These are phyloP conservation scores for Gryllus bimaculatus DNA, from an alignment of 1,140 invertebrate genomes.

Conservation along the genomic window DNA sequence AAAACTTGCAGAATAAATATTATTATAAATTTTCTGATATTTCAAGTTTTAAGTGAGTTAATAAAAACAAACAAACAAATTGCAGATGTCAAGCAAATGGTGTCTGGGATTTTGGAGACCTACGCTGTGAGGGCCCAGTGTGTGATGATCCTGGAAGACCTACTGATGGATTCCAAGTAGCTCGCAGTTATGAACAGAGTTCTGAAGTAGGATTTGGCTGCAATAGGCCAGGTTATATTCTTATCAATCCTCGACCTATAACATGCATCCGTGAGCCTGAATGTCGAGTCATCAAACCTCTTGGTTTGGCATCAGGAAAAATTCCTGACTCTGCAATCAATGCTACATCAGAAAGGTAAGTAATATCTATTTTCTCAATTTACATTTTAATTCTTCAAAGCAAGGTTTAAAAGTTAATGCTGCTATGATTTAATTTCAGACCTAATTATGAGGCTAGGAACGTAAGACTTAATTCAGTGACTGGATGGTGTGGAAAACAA, in stretches of 20 bases:
- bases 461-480: slow-evolving; percentile 83
- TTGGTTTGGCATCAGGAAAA: slow-evolving; percentile 81
- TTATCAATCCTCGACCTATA: slow-evolving; percentile 83
- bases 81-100: slow-evolving; percentile 74
- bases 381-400: not conserved
- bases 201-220: slow-evolving; percentile 86
- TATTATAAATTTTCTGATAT: not conserved
- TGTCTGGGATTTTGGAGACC: slow-evolving; percentile 93
- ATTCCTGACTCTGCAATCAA: slow-evolving; percentile 95
- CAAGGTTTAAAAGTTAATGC: not conserved
- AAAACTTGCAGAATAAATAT: not conserved
- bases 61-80: not conserved
- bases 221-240: slow-evolving; percentile 81
- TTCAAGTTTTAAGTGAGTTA: not conserved
- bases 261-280: slow-evolving; percentile 85
- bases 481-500: slow-evolving; percentile 90
- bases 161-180: slow-evolving; percentile 78
- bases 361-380: not conserved
- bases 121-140: slow-evolving; percentile 90
- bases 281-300: slow-evolving; percentile 83
- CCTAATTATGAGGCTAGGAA: slow-evolving; percentile 86
- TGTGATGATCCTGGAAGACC: slow-evolving; percentile 92
- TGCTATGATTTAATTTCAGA: slow-evolving; percentile 30
- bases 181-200: slow-evolving; percentile 86
- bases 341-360: slow-evolving; percentile 72